These are phyloP conservation scores for Drosophila cardini DNA, from an alignment of 1,140 invertebrate species.

Conservation along the genomic window DNA sequence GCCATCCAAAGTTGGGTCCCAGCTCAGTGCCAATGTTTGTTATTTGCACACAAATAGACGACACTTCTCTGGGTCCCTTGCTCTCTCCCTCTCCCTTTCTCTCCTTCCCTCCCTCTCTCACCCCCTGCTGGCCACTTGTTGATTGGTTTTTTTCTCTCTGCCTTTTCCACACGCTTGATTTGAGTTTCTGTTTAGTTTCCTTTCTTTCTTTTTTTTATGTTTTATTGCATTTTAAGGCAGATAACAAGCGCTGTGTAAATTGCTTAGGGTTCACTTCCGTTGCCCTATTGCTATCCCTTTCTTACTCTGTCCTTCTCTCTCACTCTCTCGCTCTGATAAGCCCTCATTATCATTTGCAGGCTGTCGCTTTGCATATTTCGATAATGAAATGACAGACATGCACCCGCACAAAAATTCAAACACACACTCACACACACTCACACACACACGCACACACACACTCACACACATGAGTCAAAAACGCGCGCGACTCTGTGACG, in stretches of 20 bases:
- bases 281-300: neutral
- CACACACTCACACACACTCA: too few species aligned
- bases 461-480: constrained; percentile 34
- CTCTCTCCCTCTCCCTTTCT: neutral
- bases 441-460: constrained; percentile 50
- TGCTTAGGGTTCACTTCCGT: constrained; percentile 37
- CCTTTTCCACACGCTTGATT: neutral
- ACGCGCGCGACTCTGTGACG: neutral
- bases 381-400: constrained; percentile 79
- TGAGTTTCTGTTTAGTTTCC: neutral
- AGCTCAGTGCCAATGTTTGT: constrained; percentile 34
- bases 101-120: neutral
- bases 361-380: constrained; percentile 55
- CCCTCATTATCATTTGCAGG: constrained; percentile 77
- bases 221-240: constrained; percentile 6
- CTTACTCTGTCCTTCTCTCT: neutral
- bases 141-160: constrained; percentile 71
- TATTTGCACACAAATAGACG: constrained; percentile 45
- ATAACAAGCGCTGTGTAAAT: constrained; percentile 23
- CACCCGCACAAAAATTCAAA: constrained; percentile 67
- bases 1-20: neutral
- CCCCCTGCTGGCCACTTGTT: constrained; percentile 66
- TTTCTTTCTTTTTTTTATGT: neutral
- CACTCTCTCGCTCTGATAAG: constrained; percentile 52
- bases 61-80: constrained; percentile 22